These are phyloP conservation scores for Trissoscelio sp. DNA, from an alignment of 2,888 invertebrate species.

Conservation along the genomic window DNA sequence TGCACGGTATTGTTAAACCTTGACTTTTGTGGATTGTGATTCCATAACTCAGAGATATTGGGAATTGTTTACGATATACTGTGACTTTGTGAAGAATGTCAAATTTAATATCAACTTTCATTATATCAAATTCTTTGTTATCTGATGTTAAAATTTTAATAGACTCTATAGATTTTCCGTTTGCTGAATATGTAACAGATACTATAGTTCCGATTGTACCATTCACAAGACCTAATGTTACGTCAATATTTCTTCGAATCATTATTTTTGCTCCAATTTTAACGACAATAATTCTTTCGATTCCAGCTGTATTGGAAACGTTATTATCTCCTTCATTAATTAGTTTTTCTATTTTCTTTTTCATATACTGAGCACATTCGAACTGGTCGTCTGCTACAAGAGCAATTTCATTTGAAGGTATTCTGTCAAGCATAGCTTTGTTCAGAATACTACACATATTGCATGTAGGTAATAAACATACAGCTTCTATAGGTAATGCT, in stretches of 20 bases:
- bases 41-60: conserved; percentile 70
- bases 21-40: conserved; percentile 71
- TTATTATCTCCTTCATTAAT: too few relatives aligned
- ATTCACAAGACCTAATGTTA: conserved; percentile 10
- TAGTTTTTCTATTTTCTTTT: too few relatives aligned
- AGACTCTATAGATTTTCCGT: too few relatives aligned
- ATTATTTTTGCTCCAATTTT: conserved; percentile 64
- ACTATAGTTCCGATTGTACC: conserved; percentile 11
- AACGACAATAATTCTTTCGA: conserved; percentile 19
- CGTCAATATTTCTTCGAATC: conserved; percentile 73
- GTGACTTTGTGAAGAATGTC: neutral
- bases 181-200: neutral
- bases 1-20: neutral
- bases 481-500: too few relatives aligned
- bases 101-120: conserved; percentile 67
- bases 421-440: neutral
- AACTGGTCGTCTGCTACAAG: conserved; percentile 20
- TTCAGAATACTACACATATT: conserved; percentile 23
- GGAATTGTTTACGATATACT: conserved; percentile 68
- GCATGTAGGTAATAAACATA: conserved; percentile 31
- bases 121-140: conserved; percentile 61
- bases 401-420: conserved; percentile 10
- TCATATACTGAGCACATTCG: conserved; percentile 21
- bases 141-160: too few relatives aligned
- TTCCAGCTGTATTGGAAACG: too few relatives aligned